A percentile compares a stretch with the other conserved stretches of the same genome.
Evolutionary conservation across 1,140 invertebrate species (phyloP).

Genomic region (Liolophura sinensis): DNA sequence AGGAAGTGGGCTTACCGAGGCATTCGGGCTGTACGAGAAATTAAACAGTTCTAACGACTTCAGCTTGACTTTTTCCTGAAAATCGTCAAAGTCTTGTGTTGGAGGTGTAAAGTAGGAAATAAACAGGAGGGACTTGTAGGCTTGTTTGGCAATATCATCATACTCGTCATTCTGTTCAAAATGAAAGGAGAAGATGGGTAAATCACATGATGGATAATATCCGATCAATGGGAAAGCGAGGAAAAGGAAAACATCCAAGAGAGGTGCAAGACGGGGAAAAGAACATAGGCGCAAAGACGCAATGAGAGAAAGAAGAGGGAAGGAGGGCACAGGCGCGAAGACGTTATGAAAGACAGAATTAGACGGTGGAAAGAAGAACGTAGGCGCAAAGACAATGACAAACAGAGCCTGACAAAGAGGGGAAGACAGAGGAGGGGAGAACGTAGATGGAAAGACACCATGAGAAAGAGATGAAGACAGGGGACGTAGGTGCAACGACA

Average conservation of each 20-base stretch:
- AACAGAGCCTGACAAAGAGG: too few species aligned
- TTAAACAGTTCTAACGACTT: conserved; percentile 14
- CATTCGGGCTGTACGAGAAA: conserved; percentile 13
- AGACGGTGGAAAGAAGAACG: background rate
- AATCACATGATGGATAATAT: too few species aligned
- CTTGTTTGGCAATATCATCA: conserved; percentile 9
- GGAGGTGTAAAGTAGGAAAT: conserved; percentile 20
- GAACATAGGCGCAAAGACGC: background rate
- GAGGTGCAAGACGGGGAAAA: background rate
- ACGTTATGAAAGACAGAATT: background rate
- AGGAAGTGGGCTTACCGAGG: conserved; percentile 10
- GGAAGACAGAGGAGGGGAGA: too few species aligned
- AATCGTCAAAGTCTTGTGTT: conserved; percentile 12
- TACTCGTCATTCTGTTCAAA: conserved; percentile 13
- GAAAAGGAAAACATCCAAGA: background rate
- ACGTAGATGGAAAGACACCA: too few species aligned
- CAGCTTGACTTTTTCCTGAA: conserved; percentile 16
- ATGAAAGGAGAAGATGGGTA: too few species aligned
- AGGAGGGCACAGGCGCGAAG: background rate
- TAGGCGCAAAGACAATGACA: too few species aligned
- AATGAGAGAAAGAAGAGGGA: background rate
- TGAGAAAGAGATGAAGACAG: too few species aligned
- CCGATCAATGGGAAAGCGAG: background rate
- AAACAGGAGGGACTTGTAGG: conserved; percentile 21
- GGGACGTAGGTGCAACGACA: too few species aligned